Conservation (phyloP, 1,140 invertebrate species). For the Micrasema longulum region DNA sequence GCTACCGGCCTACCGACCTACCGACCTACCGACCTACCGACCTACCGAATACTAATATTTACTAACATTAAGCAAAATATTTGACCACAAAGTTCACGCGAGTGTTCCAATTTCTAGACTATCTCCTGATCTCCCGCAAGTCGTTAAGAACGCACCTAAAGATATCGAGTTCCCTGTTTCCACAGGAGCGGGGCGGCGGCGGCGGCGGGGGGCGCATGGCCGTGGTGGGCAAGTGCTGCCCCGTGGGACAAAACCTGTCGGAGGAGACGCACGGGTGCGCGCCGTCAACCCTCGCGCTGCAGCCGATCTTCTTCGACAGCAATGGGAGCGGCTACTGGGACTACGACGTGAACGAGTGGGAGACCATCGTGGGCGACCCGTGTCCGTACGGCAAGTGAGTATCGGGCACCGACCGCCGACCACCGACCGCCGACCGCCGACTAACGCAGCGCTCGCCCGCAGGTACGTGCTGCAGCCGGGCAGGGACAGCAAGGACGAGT, state of each 20-base stretch:
- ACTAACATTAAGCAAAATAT: no score
- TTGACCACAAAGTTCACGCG: no score
- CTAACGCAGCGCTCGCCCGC: conserved; percentile 16
- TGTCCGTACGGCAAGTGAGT: conserved; percentile 69
- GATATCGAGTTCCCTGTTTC: no score
- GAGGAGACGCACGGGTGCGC: conserved; percentile 39
- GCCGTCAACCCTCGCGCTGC: conserved; percentile 62
- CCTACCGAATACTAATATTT: no score
- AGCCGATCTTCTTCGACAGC: conserved; percentile 67
- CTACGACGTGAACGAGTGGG: conserved; percentile 64
- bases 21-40: no score
- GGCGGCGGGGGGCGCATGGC: conserved; percentile 52
- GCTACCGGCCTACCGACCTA: no score
- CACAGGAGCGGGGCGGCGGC: no score
- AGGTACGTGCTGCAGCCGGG: conserved; percentile 70
- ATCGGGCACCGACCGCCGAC: not conserved
- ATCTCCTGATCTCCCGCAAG: no score
- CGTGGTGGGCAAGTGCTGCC: conserved; percentile 65
- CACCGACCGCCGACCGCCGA: no score
- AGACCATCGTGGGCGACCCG: conserved; percentile 69
- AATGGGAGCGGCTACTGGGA: conserved; percentile 67
- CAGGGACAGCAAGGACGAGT: conserved; percentile 65
- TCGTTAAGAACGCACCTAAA: no score
- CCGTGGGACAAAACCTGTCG: conserved; percentile 63
- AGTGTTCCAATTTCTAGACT: no score